phyloP scores from a whole-genome alignment of 2,113 vertebrate species.

The Apeltes quadracus region DNA sequence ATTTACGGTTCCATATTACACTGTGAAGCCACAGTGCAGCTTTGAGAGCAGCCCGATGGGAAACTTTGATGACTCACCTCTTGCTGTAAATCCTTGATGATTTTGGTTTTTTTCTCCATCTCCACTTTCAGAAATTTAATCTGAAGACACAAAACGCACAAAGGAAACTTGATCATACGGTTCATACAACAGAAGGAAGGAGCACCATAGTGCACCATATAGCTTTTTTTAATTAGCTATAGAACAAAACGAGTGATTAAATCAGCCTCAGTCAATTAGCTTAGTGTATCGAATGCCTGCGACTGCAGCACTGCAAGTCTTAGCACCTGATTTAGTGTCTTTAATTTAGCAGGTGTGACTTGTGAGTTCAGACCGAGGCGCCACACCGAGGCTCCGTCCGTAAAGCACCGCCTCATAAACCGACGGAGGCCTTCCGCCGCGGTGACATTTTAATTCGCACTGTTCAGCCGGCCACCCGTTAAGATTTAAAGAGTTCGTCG shows the following conservation, averaged over 20 bases:
- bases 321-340: constrained; percentile 17
- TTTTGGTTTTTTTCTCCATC: constrained; percentile 97
- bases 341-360: constrained; percentile 20
- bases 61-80: constrained; percentile 84
- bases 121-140: constrained; percentile 97
- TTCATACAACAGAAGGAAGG: neutral
- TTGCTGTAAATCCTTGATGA: constrained; percentile 96
- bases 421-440: neutral
- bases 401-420: constrained; percentile 26
- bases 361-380: constrained; percentile 2
- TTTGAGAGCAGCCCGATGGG: neutral
- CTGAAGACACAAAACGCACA: constrained; percentile 76
- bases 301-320: neutral
- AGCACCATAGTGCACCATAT: neutral
- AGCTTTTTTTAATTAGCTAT: neutral
- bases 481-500: constrained; percentile 24
- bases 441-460: constrained; percentile 4
- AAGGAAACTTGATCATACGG: neutral
- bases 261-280: neutral
- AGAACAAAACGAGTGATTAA: neutral
- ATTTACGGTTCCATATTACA: constrained; percentile 5
- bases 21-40: neutral
- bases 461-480: constrained; percentile 17
- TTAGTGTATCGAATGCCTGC: neutral
- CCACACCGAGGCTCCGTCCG: neutral